Evolutionary conservation across 1,140 invertebrate species (phyloP).

Genomic region (Saxidomus purpurata): DNA sequence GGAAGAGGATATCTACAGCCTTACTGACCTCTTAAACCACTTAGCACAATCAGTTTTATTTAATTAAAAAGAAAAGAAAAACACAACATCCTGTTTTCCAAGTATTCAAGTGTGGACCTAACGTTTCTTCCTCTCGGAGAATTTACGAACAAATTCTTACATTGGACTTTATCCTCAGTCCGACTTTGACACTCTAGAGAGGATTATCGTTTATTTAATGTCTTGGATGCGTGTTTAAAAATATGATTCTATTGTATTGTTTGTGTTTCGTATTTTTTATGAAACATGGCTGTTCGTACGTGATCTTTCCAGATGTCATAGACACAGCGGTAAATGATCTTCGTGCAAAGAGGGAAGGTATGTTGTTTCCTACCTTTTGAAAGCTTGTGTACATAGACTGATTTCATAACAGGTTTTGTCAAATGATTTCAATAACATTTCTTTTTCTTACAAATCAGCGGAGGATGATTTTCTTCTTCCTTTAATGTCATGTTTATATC

Average conservation of each 20-base stretch:
- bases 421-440: no score
- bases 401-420: no score
- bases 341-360: conserved; percentile 4
- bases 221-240: no score
- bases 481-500: no score
- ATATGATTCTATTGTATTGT: not conserved
- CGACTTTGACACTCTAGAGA: no score
- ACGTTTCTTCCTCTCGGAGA: not conserved
- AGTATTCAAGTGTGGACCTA: not conserved
- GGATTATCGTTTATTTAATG: no score
- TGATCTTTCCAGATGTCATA: not conserved
- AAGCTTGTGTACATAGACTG: no score
- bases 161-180: no score
- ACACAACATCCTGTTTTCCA: not conserved
- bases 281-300: not conserved
- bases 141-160: no score
- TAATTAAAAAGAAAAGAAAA: not conserved
- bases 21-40: not conserved
- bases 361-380: not conserved
- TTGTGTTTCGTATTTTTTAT: not conserved
- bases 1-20: not conserved
- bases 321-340: not conserved
- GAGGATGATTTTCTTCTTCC: no score
- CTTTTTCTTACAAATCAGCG: no score
- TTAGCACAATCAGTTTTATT: not conserved